A percentile compares a stretch with the other conserved stretches of the same genome.
phyloP scores from a whole-genome alignment of 2,113 vertebrate genomes.

The Gallinago undulata region DNA sequence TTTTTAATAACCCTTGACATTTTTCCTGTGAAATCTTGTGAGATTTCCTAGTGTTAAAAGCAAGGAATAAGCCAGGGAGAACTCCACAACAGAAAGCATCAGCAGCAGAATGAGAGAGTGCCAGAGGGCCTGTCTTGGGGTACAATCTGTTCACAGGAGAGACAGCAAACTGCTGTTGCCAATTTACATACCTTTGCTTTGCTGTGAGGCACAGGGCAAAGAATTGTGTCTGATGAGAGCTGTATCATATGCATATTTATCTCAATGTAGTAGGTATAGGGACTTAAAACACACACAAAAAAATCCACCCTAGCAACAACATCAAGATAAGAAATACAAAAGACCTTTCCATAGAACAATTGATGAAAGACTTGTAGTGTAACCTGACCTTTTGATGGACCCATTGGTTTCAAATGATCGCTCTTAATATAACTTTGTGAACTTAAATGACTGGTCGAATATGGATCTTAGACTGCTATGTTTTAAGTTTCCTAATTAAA shows the following conservation, averaged over 20 bases:
- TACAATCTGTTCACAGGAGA: neutral
- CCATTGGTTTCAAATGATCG: neutral
- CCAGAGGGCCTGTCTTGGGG: neutral
- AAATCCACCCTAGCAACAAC: neutral
- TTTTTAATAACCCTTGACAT: neutral
- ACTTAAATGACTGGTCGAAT: neutral
- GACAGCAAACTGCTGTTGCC: neutral
- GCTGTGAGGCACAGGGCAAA: neutral
- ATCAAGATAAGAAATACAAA: slow-evolving; percentile 20
- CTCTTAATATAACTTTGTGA: neutral
- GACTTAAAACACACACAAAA: neutral
- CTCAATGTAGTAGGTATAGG: neutral
- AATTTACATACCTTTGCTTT: slow-evolving; percentile 18
- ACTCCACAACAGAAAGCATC: neutral
- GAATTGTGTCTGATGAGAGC: neutral
- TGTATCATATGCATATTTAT: neutral
- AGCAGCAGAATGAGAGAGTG: neutral
- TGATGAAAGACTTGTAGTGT: neutral
- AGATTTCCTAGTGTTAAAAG: slow-evolving; percentile 1
- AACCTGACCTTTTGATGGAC: slow-evolving; percentile 3
- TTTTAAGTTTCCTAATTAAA: neutral
- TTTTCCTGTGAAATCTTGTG: neutral
- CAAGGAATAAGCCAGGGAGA: neutral
- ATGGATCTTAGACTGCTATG: neutral
- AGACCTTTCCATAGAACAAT: neutral